Percentiles rank a stretch among this genome's conserved stretches.
Conservation (phyloP, 2,113 vertebrate genomes). For the Ptyas mucosa region DNA sequence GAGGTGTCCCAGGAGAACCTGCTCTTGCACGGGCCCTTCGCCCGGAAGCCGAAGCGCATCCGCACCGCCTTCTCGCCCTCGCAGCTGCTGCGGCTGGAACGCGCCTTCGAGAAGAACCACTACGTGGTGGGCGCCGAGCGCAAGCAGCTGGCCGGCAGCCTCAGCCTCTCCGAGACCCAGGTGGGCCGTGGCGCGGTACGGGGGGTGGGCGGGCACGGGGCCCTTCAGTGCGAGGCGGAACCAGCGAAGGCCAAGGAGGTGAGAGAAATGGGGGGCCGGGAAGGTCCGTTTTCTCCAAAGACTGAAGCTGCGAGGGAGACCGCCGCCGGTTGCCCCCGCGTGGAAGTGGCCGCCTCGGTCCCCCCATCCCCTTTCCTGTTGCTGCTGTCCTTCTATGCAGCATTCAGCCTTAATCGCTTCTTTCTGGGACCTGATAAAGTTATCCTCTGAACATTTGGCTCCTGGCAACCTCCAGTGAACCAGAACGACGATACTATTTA, state of each 20-base stretch:
- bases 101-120: slow-evolving; percentile 98
- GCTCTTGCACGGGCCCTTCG: slow-evolving; percentile 92
- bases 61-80: slow-evolving; percentile 95
- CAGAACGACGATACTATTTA: not conserved
- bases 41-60: slow-evolving; percentile 95
- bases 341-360: too few relatives aligned
- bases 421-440: not conserved
- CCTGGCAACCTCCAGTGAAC: not conserved
- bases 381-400: not conserved
- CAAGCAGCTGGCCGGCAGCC: slow-evolving; percentile 92
- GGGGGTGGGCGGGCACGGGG: too few relatives aligned
- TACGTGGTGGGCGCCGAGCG: slow-evolving; percentile 94
- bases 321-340: not conserved
- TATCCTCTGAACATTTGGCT: not conserved
- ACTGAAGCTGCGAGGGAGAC: not conserved
- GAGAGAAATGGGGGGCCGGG: not conserved
- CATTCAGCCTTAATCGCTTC: not conserved
- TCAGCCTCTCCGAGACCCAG: slow-evolving; percentile 95
- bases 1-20: slow-evolving; percentile 91
- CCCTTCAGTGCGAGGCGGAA: not conserved
- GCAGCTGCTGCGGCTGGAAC: slow-evolving; percentile 90
- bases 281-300: not conserved
- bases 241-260: not conserved
- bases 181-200: slow-evolving; percentile 55
- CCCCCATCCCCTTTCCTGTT: not conserved